phyloP scores from a whole-genome alignment of 1,140 invertebrate genomes.

The Camponotus pennsylvanicus region DNA sequence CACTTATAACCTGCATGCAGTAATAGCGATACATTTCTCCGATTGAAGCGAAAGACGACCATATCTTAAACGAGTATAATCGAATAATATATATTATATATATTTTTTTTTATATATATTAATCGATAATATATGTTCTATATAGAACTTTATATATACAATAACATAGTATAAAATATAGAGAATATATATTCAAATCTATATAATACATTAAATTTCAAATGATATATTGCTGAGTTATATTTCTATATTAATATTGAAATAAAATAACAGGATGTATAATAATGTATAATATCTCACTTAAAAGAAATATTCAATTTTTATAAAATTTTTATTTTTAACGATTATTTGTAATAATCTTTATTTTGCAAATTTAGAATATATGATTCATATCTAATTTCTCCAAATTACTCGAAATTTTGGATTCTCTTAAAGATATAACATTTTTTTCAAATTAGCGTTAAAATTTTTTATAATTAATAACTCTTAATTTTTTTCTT shows the following conservation, averaged over 20 bases:
- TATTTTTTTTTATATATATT: neutral
- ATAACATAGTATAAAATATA: neutral
- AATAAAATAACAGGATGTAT: neutral
- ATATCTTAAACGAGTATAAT: neutral
- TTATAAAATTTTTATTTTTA: conserved; percentile 16
- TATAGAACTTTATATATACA: neutral
- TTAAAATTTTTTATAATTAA: neutral
- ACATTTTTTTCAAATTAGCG: neutral
- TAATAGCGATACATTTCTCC: conserved; percentile 4
- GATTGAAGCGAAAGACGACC: conserved; percentile 37
- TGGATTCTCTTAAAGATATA: neutral
- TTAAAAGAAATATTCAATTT: neutral
- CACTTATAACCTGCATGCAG: neutral
- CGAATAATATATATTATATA: conserved; percentile 3
- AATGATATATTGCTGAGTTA: neutral
- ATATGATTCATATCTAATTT: neutral
- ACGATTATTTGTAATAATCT: neutral
- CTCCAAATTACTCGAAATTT: neutral
- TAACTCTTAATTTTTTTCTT: no score
- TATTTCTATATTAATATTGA: neutral
- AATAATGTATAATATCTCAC: neutral
- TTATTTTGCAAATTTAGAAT: conserved; percentile 8
- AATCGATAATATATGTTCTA: neutral
- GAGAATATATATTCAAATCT: conserved; percentile 31
- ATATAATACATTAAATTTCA: neutral